Conservation (phyloP, 2,888 invertebrate species). For the Agrochola lota region DNA sequence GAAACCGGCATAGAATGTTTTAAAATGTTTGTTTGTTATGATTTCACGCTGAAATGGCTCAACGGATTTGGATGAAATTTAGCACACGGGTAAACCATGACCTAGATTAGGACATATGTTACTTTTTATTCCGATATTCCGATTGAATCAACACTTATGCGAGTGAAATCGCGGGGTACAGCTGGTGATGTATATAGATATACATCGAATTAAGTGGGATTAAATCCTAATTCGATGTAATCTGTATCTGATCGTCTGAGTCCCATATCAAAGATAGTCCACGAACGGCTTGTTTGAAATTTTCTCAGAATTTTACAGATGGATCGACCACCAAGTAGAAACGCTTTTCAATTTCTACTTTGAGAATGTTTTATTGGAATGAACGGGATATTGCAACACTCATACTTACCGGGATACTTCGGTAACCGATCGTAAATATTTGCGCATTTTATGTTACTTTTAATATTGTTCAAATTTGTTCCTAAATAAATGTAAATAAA, state of each 20-base stretch:
- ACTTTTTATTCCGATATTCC: too few relatives aligned
- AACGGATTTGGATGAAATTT: too few relatives aligned
- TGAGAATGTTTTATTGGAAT: constrained; percentile 21
- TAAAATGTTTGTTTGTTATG: too few relatives aligned
- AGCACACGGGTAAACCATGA: too few relatives aligned
- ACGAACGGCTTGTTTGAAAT: not conserved
- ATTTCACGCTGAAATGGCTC: too few relatives aligned
- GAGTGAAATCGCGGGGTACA: too few relatives aligned
- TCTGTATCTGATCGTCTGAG: not conserved
- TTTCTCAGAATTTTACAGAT: constrained; percentile 3
- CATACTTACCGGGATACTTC: not conserved
- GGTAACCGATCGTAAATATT: not conserved
- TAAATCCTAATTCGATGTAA: too few relatives aligned
- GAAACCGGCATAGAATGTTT: not conserved
- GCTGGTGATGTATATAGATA: too few relatives aligned
- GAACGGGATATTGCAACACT: constrained; percentile 8
- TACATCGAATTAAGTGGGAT: not conserved
- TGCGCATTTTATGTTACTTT: not conserved
- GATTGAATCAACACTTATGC: too few relatives aligned
- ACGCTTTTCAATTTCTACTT: not conserved
- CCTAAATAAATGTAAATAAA: not conserved
- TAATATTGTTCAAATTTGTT: not conserved
- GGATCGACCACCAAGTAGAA: not conserved
- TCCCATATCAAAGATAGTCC: not conserved
- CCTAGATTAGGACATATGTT: too few relatives aligned